Evolutionary conservation across 2,113 vertebrate genomes (phyloP).

Genomic region (Zeus faber): DNA sequence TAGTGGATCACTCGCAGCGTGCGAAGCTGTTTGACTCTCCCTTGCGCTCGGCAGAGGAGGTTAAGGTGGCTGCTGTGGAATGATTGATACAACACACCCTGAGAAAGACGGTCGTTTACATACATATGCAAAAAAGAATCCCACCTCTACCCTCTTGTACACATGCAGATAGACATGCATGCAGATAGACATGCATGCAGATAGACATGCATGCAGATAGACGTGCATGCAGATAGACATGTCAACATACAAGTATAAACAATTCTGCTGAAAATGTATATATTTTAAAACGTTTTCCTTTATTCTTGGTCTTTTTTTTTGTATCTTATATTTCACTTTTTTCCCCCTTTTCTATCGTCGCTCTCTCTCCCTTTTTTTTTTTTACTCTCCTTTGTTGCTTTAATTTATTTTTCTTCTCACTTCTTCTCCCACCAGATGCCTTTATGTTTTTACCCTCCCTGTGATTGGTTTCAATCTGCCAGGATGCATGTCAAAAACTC

Average conservation of each 20-base stretch:
- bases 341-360: neutral
- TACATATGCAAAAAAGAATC: neutral
- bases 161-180: too few species aligned
- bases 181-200: too few species aligned
- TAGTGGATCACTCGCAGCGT: too few species aligned
- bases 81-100: constrained; percentile 15
- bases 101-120: constrained; percentile 14
- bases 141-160: too few species aligned
- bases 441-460: constrained; percentile 28
- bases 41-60: constrained; percentile 3
- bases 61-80: neutral
- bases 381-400: neutral
- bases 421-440: neutral
- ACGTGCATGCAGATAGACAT: too few species aligned
- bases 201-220: too few species aligned
- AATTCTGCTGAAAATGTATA: too few species aligned
- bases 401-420: neutral
- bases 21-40: neutral
- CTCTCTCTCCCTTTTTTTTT: neutral
- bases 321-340: neutral
- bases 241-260: too few species aligned
- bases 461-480: constrained; percentile 16
- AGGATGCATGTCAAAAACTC: neutral
- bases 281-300: too few species aligned
- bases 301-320: neutral